Evolutionary conservation across 2,113 vertebrate species (phyloP).

Genomic region (Corythaeola cristata): DNA sequence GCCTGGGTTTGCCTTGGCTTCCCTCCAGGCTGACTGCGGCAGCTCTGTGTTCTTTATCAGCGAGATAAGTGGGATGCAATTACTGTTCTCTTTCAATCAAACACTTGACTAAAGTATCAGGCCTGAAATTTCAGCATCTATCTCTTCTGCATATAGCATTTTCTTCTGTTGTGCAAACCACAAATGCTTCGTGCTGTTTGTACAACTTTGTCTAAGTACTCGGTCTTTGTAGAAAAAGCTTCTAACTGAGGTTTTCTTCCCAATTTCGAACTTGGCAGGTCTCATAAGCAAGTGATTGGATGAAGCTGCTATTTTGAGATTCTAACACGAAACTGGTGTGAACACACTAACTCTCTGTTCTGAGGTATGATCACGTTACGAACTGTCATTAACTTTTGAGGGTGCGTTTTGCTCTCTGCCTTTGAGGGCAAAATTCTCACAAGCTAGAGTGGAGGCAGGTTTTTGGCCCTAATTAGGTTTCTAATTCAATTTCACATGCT

Average conservation of each 20-base stretch:
- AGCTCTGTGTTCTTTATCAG: conserved; percentile 32
- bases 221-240: background rate
- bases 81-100: conserved; percentile 16
- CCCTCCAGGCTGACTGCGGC: background rate
- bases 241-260: background rate
- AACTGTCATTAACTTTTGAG: background rate
- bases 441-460: background rate
- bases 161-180: background rate
- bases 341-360: background rate
- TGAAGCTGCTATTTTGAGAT: background rate
- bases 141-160: background rate
- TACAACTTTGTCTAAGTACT: background rate
- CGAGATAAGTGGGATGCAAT: background rate
- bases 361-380: background rate
- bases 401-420: background rate
- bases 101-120: background rate
- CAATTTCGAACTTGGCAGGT: background rate
- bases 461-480: background rate
- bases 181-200: background rate
- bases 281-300: background rate
- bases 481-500: background rate
- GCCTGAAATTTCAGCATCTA: background rate
- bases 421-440: background rate
- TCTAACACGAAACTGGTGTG: background rate
- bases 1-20: conserved; percentile 40